Conservation (phyloP, 2,888 invertebrate genomes). For the Troglohyphantes excavatus region DNA sequence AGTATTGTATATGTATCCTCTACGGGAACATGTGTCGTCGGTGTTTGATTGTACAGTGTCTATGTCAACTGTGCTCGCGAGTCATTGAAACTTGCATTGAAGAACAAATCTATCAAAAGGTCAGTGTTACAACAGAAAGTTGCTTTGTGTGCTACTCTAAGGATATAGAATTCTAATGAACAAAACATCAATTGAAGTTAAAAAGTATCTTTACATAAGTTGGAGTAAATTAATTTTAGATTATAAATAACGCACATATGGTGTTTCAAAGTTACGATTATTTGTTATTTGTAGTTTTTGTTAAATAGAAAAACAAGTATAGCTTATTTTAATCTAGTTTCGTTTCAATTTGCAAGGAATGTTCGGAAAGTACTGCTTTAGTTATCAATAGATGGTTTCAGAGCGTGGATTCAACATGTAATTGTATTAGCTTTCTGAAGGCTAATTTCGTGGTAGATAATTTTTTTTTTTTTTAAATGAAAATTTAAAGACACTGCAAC, state of each 20-base stretch:
- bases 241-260: neutral
- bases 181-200: neutral
- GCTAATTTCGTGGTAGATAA: too few relatives aligned
- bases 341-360: too few relatives aligned
- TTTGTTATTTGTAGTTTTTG: too few relatives aligned
- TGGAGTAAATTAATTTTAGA: neutral
- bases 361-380: too few relatives aligned
- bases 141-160: neutral
- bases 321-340: too few relatives aligned
- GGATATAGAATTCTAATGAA: neutral
- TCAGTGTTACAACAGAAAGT: neutral
- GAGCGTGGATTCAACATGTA: too few relatives aligned
- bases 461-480: too few relatives aligned
- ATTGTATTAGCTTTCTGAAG: too few relatives aligned
- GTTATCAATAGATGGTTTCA: too few relatives aligned
- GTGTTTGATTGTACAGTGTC: conserved; percentile 20
- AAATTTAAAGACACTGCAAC: too few relatives aligned
- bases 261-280: too few relatives aligned
- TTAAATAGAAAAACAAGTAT: too few relatives aligned
- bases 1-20: conserved; percentile 22
- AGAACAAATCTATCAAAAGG: neutral
- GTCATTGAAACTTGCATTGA: neutral
- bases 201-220: neutral
- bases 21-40: neutral
- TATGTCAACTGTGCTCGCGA: neutral